Evolutionary conservation across 1,140 invertebrate species (phyloP), one percentile per base, ranked within the genome.

Genomic region (Episyrphus balteatus): DNA sequence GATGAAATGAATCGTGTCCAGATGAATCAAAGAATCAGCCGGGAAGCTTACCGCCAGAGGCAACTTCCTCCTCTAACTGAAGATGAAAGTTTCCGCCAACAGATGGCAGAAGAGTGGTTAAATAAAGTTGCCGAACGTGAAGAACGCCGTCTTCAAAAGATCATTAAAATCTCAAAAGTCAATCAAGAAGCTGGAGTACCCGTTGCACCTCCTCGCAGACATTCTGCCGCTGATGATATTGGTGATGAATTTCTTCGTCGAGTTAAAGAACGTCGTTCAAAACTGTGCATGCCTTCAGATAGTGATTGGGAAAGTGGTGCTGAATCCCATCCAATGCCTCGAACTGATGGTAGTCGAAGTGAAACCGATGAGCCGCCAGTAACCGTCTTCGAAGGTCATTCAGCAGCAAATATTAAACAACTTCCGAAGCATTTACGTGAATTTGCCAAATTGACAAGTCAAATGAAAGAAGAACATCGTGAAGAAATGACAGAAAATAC

Each of bases 31-130:
- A 41, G 38, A 36, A 21, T 37, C 32, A 7, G 58, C 2, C 47
- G 61, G 7, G 58, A 67, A 17, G 53, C 53, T 45, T 60, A 57
- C 26, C 47, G 59, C 5, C 57, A 44, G 15, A n/a, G 53, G 1
- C 56, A 61, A 30, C 59, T 74, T 41, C 71, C 65, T 53, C 72
- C 74, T 6, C 50, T 66, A 45, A 69, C 71, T 32, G 71, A 74
- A 49, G 72, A 75, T 17, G 85, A 88, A 65, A 74, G 76, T 33
- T 79, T 87, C 57, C 74, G 84, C 9, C 77, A 82, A 50, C 74
- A 79, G 60, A 88, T 90, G 85, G 88, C 85, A 59, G 75, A 83
- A 49, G 87, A 90, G 65, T 90, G 87, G 66, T 77, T 86, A 61
- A 72, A 76, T 55, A 82, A 87, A 70, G 79, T 89, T 43, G 75